Evolutionary conservation across 2,113 vertebrate species (phyloP), one percentile per base, ranked within the genome.

Genomic region (Hassar affinis): DNA sequence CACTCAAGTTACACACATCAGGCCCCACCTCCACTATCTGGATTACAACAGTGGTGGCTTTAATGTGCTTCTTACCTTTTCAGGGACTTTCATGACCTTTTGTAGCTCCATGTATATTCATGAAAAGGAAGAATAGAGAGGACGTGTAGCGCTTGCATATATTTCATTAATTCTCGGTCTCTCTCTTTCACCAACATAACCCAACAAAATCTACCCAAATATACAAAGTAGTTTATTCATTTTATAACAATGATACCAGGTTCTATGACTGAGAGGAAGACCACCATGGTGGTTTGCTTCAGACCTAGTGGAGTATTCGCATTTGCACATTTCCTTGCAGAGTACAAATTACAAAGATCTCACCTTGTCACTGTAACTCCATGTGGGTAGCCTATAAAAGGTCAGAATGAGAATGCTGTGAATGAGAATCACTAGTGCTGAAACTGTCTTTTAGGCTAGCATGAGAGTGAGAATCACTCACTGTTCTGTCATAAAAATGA

Each of bases 1-100:
- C 85, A 85, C 78, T 80, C 78, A 42, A 54, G 35, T 72, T 80
- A 84, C 54, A 80, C 66, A 75, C 59, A 83, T 30, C 51, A 66
- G 33, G 52, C 25, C 74, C 79, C 22, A 76, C 81, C 27, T 30
- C 81, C 59, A 47, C 15, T 47, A 56, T 56, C 35, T 59, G 57
- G n/a, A 47, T 83, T 66, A 49, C 64, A 47, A 61, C 38, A 81
- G 52, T 59, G n/a, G n/a, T 74, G 35, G 15, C 47, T 62, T 35
- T 25, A 49, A 75, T 35, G 45, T 33, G 25, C 45, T 61, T 61
- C 27, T 62, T 82, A 74, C 52, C 27, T 61, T 33, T n/a, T 30
- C 10, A 82, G 38, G 54, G n/a, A 74, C 38, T 57, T 42, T 82
- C 52, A 47, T 22, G 2, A 72, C 10, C 35, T 6, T 69, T 59